Evolutionary conservation across 2,888 invertebrate genomes (phyloP), one percentile per base, ranked within the genome.

Genomic region (Cephalotes varians): DNA sequence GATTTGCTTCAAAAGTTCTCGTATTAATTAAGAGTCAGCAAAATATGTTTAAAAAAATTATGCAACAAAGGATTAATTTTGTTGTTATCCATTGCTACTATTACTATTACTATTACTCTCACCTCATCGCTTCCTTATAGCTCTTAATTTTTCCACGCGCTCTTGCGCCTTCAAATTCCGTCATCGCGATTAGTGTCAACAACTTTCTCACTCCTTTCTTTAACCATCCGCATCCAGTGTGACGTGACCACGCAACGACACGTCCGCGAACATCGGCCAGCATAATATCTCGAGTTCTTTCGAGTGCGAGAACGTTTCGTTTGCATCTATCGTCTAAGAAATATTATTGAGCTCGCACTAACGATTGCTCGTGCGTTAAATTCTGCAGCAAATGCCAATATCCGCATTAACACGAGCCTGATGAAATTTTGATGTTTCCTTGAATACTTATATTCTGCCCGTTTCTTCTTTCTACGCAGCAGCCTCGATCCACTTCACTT

Each of bases 111-210:
- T n/a, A 72, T 10, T 74, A 31, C 31, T 49, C 31, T n/a, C 60
- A n/a, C 12, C 18, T 31, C n/a, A 12, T 31, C 34, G 15, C 69
- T 69, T 21, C 6, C 56, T 72, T 31, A 31, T 21, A 9, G 12
- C 4, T 69, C 49, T 54, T 3, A 7, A 15, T 74, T 74, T 86
- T 83, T 83, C 82, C 81, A 82, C 77, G 79, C 83, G 87, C 84
- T 84, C 82, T 82, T 82, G 83, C 65, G 56, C 44, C 54, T 25
- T 62, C 76, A 62, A 9, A 7, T 64, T 71, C 60, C 71, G 21
- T 49, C 15, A 54, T 31, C n/a, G 12, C 15, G 15, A n/a, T 9
- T 21, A n/a, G 10, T 18, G 21, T 47, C 40, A 62, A 3, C 21
- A 25, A 44, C 31, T 73, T 47, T 62, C 44, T 74, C 47, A 21